A percentile compares a stretch with the other conserved stretches of the same genome.
Conservation (phyloP, 2,797 vertebrate genomes). For the Mormyrops attenuatus region DNA sequence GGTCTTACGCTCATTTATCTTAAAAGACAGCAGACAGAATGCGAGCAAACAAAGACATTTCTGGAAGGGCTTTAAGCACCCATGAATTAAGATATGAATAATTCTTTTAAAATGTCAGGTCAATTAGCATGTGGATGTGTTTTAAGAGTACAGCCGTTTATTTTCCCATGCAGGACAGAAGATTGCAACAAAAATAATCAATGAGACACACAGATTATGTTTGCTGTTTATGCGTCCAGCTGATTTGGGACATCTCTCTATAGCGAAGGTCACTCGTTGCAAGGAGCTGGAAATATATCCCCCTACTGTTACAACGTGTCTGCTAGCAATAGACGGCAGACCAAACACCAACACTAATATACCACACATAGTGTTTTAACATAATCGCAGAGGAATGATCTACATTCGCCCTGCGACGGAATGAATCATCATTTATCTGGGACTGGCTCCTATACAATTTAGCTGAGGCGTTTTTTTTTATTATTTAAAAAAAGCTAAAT, state of each 20-base stretch:
- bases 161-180: constrained; percentile 35
- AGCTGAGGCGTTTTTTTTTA: background rate
- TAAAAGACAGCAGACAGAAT: constrained; percentile 27
- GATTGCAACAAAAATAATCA: constrained; percentile 35
- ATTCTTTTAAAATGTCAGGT: constrained; percentile 13
- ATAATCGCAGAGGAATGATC: background rate
- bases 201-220: constrained; percentile 20
- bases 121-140: constrained; percentile 8
- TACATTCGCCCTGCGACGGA: background rate
- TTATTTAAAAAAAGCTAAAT: background rate
- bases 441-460: background rate
- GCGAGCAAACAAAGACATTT: constrained; percentile 13
- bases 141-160: background rate
- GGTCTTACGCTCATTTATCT: constrained; percentile 39
- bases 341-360: background rate
- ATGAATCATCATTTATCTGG: background rate
- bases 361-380: background rate
- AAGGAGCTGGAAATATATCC: background rate
- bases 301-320: background rate
- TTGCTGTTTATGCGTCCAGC: background rate
- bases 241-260: background rate
- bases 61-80: constrained; percentile 13
- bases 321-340: background rate
- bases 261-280: background rate
- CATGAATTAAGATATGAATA: constrained; percentile 13